These are phyloP conservation scores for Fulmarus glacialis DNA, from an alignment of 2,113 vertebrate genomes.

Conservation along the genomic window DNA sequence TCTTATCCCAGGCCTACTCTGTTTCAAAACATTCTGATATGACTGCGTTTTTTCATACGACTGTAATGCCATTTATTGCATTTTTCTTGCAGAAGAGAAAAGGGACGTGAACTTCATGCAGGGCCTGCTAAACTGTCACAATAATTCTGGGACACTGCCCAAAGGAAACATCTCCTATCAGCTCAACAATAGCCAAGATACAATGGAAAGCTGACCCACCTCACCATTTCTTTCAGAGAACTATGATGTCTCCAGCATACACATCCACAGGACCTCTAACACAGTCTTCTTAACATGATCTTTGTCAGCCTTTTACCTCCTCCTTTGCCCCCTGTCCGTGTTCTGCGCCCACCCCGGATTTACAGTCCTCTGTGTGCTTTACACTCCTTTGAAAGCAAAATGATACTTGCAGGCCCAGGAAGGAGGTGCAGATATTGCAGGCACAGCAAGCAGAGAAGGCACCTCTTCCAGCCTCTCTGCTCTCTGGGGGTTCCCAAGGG, in stretches of 20 bases:
- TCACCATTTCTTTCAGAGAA: not conserved
- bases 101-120: not conserved
- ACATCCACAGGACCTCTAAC: not conserved
- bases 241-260: not conserved
- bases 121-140: not conserved
- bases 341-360: no score
- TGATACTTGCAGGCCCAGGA: fast-evolving
- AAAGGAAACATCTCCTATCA: not conserved
- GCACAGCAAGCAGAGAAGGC: not conserved
- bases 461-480: not conserved
- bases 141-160: not conserved
- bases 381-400: not conserved
- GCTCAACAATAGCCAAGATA: not conserved
- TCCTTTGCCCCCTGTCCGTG: not conserved
- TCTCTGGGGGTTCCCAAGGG: not conserved
- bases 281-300: not conserved
- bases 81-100: not conserved
- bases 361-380: not conserved
- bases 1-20: not conserved
- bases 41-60: not conserved
- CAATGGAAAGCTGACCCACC: not conserved
- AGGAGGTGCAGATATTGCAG: not conserved
- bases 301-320: not conserved
- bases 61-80: not conserved
- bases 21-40: not conserved